These are phyloP conservation scores for Nycticryphes semicollaris DNA, from an alignment of 2,113 vertebrate genomes.

Conservation along the genomic window DNA sequence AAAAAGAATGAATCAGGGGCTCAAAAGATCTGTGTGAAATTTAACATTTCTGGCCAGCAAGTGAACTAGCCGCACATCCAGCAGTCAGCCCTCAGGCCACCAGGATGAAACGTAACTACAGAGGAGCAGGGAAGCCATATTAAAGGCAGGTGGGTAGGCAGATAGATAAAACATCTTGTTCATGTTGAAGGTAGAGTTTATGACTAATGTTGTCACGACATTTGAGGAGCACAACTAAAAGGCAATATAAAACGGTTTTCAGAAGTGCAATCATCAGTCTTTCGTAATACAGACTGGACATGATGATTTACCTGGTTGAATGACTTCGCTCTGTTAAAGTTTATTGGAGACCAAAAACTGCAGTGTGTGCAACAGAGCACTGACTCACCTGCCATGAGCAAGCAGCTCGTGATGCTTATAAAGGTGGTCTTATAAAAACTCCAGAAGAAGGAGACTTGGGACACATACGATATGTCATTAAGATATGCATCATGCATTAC, in stretches of 20 bases:
- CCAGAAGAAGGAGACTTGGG: not conserved
- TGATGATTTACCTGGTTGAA: not conserved
- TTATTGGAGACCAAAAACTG: not conserved
- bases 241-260: not conserved
- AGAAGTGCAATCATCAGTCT: not conserved
- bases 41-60: not conserved
- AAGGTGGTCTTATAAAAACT: not conserved
- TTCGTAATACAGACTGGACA: not conserved
- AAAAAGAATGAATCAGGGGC: not conserved
- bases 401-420: not conserved
- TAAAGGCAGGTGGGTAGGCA: not conserved
- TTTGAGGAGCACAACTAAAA: slow-evolving; percentile 6
- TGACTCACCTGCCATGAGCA: rapidly evolving
- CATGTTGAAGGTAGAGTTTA: not conserved
- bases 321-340: not conserved
- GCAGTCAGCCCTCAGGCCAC: not conserved
- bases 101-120: not conserved
- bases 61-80: not conserved
- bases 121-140: not conserved
- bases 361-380: not conserved
- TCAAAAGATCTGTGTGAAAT: not conserved
- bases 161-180: not conserved
- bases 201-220: not conserved
- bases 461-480: not conserved
- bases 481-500: not conserved